Conservation (phyloP, 2,113 vertebrate species). For the Corythoichthys haematopterus region DNA sequence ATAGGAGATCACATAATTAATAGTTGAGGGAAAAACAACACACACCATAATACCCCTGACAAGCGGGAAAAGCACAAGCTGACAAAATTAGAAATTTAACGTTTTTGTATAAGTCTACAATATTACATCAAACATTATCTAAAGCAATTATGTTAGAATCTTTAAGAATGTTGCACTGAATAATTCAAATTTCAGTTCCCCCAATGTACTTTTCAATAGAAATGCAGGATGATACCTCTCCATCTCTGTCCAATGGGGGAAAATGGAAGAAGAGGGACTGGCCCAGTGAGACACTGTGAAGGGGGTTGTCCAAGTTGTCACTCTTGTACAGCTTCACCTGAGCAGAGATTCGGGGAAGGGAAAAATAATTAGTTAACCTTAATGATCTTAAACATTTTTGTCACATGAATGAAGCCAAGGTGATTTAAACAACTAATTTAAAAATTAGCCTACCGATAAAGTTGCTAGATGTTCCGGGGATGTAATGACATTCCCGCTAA, state of each 20-base stretch:
- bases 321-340: constrained; percentile 95
- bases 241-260: constrained; percentile 86
- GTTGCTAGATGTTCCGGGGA: constrained; percentile 87
- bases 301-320: constrained; percentile 92
- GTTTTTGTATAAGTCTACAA: not conserved
- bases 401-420: not conserved
- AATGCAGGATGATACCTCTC: constrained; percentile 83
- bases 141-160: not conserved
- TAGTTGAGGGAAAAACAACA: not conserved
- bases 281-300: constrained; percentile 89
- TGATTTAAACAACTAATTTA: not conserved
- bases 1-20: constrained; percentile 4
- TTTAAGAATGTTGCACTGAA: not conserved
- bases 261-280: constrained; percentile 97
- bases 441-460: constrained; percentile 76
- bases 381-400: not conserved
- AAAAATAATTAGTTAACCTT: not conserved
- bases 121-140: not conserved
- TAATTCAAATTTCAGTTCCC: not conserved
- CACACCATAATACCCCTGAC: not conserved
- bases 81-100: not conserved
- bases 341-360: not conserved
- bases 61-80: not conserved
- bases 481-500: constrained; percentile 93
- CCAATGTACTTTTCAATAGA: not conserved